phyloP scores from a whole-genome alignment of 2,797 vertebrate genomes.

The Tokudaia muenninki region DNA sequence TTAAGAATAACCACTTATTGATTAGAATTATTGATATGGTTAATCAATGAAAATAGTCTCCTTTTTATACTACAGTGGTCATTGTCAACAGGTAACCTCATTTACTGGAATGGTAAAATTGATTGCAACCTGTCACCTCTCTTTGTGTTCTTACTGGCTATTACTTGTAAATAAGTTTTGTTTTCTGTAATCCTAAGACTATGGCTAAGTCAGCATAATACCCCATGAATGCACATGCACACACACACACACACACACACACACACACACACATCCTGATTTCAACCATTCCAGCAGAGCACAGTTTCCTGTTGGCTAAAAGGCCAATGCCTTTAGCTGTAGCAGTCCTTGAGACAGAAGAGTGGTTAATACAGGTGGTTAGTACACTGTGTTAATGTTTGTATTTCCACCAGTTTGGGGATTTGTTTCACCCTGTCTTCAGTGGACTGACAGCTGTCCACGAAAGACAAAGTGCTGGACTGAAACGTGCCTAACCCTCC shows the following conservation, averaged over 20 bases:
- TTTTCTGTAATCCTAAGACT: neutral
- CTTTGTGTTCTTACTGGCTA: neutral
- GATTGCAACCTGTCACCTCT: neutral
- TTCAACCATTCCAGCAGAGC: rapidly evolving
- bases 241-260: neutral
- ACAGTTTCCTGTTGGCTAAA: rapidly evolving
- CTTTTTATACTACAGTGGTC: neutral
- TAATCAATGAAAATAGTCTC: neutral
- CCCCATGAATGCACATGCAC: neutral
- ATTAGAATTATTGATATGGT: neutral
- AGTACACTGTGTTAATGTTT: rapidly evolving
- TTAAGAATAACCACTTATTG: neutral
- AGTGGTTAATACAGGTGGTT: rapidly evolving
- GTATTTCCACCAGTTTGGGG: neutral
- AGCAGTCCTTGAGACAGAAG: rapidly evolving
- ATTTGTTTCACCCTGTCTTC: neutral
- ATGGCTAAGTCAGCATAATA: neutral
- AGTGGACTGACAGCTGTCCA: rapidly evolving
- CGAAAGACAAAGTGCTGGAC: rapidly evolving
- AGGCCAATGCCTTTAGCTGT: rapidly evolving
- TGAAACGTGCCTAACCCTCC: neutral
- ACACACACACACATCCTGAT: neutral
- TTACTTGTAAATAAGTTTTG: neutral
- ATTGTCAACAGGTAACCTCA: neutral
- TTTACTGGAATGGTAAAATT: neutral